Evolutionary conservation across 2,888 invertebrate species (phyloP), one percentile per base, ranked within the genome.

Genomic region (Orthonevra nobilis): DNA sequence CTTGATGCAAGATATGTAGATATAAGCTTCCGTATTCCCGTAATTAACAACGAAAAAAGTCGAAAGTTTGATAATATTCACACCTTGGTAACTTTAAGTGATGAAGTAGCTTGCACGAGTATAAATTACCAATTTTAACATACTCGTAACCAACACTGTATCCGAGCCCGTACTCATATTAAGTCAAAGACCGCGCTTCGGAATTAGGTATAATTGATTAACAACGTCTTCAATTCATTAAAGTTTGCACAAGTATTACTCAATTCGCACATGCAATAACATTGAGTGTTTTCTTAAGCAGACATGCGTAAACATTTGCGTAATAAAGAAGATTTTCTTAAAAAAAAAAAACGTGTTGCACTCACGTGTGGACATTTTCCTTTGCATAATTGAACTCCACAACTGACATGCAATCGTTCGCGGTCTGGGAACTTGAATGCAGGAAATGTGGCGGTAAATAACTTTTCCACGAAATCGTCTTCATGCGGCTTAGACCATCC

Each of bases 391-490:
- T 94, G 93, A 38, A 95, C 91, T 12, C 92, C 92, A 87, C 95
- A 95, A n/a, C 92, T 92, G 42, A 95, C 89, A 87, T 95, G 95
- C 34, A 95, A 88, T 75, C 93, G 92, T 74, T 94, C 94, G 81
- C 94, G 90, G 84, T 95, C 95, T 2, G 95, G 95, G 87, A 95
- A 95, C 85, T 95, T 95, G 84, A 95, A 95, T 2, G 95, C 95
- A 0, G 94, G 92, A 89, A 95, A 95, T 12, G 92, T 92, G 0
- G 94, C 90, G 3, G 86, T 84, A 81, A 87, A 89, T 54, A 85
- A 85, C 68, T 87, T 87, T 82, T 89, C 89, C 42, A 89, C 85
- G 46, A 88, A 82, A 84, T 89, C 89, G 82, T 89, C 87, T 69
- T 87, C 87, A 20, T 85, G 84, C 52, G 85, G 85, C 66, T 88